Evolutionary conservation across 2,888 invertebrate genomes (phyloP).

Genomic region (Lithophane socia): DNA sequence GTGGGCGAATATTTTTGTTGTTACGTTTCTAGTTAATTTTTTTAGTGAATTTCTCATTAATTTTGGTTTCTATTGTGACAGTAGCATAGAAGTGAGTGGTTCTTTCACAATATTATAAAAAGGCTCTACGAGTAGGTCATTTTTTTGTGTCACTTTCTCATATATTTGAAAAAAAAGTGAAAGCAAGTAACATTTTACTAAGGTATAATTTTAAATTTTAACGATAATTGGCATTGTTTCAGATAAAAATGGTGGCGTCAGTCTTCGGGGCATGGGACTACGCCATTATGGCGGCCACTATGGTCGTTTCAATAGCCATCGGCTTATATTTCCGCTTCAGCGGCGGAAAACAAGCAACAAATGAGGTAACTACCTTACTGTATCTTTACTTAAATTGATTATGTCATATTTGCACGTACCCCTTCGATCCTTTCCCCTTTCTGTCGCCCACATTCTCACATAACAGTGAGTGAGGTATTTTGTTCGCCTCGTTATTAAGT

Average conservation of each 20-base stretch:
- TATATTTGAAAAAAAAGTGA: slow-evolving; percentile 4
- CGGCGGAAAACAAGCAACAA: slow-evolving; percentile 96
- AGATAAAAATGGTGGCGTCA: slow-evolving; percentile 72
- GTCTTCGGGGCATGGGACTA: slow-evolving; percentile 94
- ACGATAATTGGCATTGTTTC: slow-evolving; percentile 13
- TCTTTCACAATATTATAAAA: not conserved
- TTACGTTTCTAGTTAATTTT: not conserved
- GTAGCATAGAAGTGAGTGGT: not conserved
- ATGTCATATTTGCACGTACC: not conserved
- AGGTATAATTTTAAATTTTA: not conserved
- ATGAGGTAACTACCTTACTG: slow-evolving; percentile 89
- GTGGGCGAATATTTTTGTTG: slow-evolving; percentile 4
- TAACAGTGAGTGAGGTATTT: not conserved
- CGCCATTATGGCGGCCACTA: slow-evolving; percentile 92
- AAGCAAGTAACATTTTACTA: not conserved
- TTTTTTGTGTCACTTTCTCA: not conserved
- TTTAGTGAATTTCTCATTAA: not conserved
- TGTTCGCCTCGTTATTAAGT: not conserved
- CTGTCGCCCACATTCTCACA: not conserved
- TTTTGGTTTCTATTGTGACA: not conserved
- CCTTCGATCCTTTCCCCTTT: not conserved
- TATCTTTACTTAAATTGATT: not conserved
- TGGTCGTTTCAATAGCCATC: slow-evolving; percentile 93
- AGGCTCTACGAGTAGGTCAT: too few species aligned
- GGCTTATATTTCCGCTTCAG: slow-evolving; percentile 96